Evolutionary conservation across 2,888 invertebrate genomes (phyloP).

Genomic region (Malthinus seriepunctatus): DNA sequence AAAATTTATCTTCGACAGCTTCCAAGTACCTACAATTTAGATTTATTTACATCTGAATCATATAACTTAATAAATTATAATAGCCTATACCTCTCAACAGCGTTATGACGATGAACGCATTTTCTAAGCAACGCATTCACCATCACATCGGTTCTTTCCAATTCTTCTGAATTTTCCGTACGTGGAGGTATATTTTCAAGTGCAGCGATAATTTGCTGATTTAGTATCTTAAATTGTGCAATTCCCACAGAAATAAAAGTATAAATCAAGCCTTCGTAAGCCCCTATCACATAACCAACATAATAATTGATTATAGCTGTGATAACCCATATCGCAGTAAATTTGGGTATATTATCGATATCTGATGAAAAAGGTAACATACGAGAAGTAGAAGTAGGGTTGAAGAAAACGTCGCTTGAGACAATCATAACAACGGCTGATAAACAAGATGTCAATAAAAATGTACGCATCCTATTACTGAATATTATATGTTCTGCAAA

Average conservation of each 20-base stretch:
- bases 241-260: neutral
- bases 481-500: neutral
- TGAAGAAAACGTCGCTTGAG: neutral
- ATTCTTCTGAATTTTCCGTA: neutral
- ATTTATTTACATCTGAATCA: neutral
- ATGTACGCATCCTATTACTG: neutral
- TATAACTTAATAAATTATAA: neutral
- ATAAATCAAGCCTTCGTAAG: neutral
- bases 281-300: neutral
- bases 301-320: neutral
- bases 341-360: neutral
- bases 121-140: neutral
- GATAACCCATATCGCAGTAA: neutral
- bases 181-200: neutral
- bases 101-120: neutral
- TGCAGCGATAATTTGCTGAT: neutral
- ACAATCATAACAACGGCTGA: neutral
- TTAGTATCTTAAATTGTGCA: neutral
- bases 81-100: neutral
- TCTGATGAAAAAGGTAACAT: neutral
- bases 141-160: neutral
- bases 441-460: neutral
- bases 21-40: neutral
- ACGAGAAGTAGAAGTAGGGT: neutral
- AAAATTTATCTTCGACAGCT: neutral